Conservation (phyloP, 2,888 invertebrate species). For the Ornithoptera alexandrae region DNA sequence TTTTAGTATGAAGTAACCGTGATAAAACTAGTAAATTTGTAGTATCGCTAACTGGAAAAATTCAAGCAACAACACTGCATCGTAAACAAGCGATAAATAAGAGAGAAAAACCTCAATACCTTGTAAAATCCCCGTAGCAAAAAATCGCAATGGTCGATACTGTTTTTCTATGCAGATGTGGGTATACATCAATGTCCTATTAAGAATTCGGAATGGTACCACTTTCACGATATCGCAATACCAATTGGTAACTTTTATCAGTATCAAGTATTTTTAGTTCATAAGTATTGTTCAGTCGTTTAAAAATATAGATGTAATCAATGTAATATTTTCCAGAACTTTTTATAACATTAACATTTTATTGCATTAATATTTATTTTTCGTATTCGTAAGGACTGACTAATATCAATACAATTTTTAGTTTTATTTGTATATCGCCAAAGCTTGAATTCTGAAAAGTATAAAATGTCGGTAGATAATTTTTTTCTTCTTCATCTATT, state of each 20-base stretch:
- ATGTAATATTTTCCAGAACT: neutral
- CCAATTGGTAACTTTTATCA: constrained; percentile 52
- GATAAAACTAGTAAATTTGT: constrained; percentile 5
- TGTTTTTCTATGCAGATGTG: constrained; percentile 37
- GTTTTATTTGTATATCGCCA: too few species aligned
- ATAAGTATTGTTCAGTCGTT: constrained; percentile 41
- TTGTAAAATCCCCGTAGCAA: constrained; percentile 30
- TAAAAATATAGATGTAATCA: constrained; percentile 34
- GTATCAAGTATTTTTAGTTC: constrained; percentile 53
- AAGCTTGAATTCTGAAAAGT: too few species aligned
- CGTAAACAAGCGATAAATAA: constrained; percentile 31
- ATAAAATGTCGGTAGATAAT: neutral
- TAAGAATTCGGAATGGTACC: constrained; percentile 51
- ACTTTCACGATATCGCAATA: constrained; percentile 58
- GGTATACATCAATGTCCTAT: constrained; percentile 45
- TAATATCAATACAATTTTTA: too few species aligned
- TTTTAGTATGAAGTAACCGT: neutral
- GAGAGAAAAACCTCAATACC: constrained; percentile 30
- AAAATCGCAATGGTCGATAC: constrained; percentile 29
- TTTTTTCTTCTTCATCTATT: neutral
- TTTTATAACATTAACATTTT: too few species aligned
- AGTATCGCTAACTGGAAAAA: constrained; percentile 17
- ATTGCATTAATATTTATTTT: too few species aligned
- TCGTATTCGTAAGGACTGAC: too few species aligned
- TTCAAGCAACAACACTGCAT: constrained; percentile 27